Evolutionary conservation across 2,797 vertebrate genomes (phyloP), one percentile per base, ranked within the genome.

Genomic region (Brachyrhaphis roseni): DNA sequence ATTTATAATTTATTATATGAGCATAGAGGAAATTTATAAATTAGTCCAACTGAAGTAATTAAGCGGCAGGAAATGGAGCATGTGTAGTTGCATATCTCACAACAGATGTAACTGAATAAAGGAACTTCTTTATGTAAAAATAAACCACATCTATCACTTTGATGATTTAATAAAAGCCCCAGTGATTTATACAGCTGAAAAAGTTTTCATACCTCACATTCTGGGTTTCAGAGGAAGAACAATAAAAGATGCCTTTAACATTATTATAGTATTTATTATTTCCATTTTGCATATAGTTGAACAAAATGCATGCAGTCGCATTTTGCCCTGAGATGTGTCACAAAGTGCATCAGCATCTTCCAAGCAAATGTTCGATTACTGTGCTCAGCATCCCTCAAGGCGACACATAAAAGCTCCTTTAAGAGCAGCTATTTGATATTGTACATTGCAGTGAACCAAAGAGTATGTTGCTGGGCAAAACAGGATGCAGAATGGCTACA

Each of bases 401-500:
- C 39, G 86, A 83, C 77, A 87, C 86, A 75, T 82, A 84, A 91
- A 88, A 87, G 80, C 87, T 79, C 83, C 85, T 91, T 82, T 86
- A 86, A 86, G 82, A 91, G 86, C 89, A 87, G 75, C 87, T 76
- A 85, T 90, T 87, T 84, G 90, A 91, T 90, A 72, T 78, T 83
- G 86, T 84, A 88, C 82, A 89, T 91, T 89, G 85, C 86, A 72
- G 36, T 2, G 39, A 86, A 84, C 85, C 86, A 78, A 66, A 83
- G 86, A 83, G 84, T 80, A 59, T 12, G 7, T 80, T 78, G 82
- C 77, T 47, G 71, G 71, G 84, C 81, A 82, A 12, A 89, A 84
- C 84, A 86, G 83, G 84, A 88, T 77, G 80, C 83, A 80, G 53
- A 83, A 73, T 18, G 3, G 71, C 73, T 87, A 72, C 47, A n/a